A percentile compares a stretch with the other conserved stretches of the same genome.
Conservation (phyloP, 2,797 vertebrate species). For the Eptatretus atami region DNA sequence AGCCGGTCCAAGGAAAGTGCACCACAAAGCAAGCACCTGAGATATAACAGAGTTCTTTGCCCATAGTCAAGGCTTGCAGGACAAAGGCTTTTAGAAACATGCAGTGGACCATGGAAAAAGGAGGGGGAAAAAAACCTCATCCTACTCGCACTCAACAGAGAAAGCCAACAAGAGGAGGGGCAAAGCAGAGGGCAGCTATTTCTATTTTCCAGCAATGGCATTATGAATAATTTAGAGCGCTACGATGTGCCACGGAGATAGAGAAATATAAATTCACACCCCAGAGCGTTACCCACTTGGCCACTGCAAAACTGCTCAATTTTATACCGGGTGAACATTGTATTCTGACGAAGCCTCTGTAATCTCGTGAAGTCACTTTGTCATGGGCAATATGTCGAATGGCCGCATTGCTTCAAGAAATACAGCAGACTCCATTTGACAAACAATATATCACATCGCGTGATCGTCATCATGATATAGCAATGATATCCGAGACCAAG, state of each 20-base stretch:
- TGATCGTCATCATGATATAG: too few relatives aligned
- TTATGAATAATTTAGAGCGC: constrained; percentile 1
- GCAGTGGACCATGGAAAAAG: too few relatives aligned
- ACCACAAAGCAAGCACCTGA: too few relatives aligned
- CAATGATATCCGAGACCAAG: too few relatives aligned
- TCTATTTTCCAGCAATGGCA: constrained; percentile 3
- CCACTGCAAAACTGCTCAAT: constrained; percentile 4
- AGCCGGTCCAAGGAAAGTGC: too few relatives aligned
- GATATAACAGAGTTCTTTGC: too few relatives aligned
- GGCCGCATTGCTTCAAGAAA: not conserved
- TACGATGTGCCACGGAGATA: constrained; percentile 1
- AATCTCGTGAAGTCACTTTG: not conserved
- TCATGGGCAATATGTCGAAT: too few relatives aligned
- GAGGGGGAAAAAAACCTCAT: too few relatives aligned
- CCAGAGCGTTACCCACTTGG: not conserved
- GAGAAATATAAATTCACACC: constrained; percentile 5
- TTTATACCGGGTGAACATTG: not conserved
- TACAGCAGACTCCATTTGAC: not conserved
- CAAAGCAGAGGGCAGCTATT: constrained; percentile 3
- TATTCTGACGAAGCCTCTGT: constrained; percentile 3
- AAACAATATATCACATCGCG: not conserved
- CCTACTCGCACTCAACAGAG: too few relatives aligned
- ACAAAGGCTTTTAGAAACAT: too few relatives aligned
- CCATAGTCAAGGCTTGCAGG: too few relatives aligned
- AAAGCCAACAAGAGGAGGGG: not conserved